These are phyloP conservation scores for Dendrocopos noguchii DNA, from an alignment of 2,113 vertebrate genomes.

Conservation along the genomic window DNA sequence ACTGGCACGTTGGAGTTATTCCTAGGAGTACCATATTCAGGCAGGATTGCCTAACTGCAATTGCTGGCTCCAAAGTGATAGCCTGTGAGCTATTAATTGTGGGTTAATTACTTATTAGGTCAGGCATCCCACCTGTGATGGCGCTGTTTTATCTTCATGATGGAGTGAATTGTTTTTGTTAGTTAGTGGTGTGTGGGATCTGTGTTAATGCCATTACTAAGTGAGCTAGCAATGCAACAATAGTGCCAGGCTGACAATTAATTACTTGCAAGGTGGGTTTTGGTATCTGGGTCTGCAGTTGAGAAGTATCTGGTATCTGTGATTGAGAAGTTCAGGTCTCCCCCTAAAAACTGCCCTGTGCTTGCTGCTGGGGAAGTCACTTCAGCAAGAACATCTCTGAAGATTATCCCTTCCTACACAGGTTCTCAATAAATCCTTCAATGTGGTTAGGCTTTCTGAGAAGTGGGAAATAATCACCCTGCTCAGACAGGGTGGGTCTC, in stretches of 20 bases:
- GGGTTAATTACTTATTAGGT: not conserved
- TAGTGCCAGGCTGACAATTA: not conserved
- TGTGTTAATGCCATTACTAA: not conserved
- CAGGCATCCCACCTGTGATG: not conserved
- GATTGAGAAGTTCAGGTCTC: not conserved
- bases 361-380: rapidly evolving
- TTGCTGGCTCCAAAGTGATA: not conserved
- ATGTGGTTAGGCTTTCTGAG: not conserved
- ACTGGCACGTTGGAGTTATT: not conserved
- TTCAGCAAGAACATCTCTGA: not conserved
- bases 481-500: not conserved
- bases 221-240: not conserved
- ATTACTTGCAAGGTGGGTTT: not conserved
- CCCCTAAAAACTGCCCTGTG: not conserved
- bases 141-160: not conserved
- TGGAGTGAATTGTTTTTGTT: not conserved
- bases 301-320: not conserved
- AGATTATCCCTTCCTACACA: not conserved
- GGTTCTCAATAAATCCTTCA: not conserved
- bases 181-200: not conserved
- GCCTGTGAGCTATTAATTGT: not conserved
- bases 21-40: not conserved
- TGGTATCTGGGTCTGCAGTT: not conserved
- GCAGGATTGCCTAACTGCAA: not conserved
- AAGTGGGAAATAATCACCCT: not conserved